A percentile compares a stretch with the other conserved stretches of the same genome.
phyloP scores from a whole-genome alignment of 2,888 invertebrate genomes.

The Allacma fusca region DNA sequence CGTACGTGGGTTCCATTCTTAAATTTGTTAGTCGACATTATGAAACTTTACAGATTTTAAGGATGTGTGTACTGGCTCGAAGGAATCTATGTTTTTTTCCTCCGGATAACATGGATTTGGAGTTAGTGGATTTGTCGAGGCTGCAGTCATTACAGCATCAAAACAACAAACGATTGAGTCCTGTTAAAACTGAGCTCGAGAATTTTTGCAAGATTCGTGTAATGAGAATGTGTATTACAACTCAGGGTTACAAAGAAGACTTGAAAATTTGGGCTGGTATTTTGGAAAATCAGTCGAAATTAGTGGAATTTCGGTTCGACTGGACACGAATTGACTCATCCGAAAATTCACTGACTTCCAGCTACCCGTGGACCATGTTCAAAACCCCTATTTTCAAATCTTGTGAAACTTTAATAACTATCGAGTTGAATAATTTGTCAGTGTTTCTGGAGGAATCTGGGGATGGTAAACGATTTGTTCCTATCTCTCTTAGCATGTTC shows the following conservation, averaged over 20 bases:
- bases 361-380: slow-evolving; percentile 35
- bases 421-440: slow-evolving; percentile 33
- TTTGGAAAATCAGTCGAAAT: slow-evolving; percentile 47
- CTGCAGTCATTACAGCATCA: neutral
- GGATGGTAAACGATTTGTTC: neutral
- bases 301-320: slow-evolving; percentile 35
- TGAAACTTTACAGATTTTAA: neutral
- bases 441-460: neutral
- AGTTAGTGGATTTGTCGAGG: neutral
- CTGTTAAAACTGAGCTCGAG: slow-evolving; percentile 48
- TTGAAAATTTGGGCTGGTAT: slow-evolving; percentile 55
- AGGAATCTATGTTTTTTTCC: slow-evolving; percentile 20
- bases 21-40: slow-evolving; percentile 33
- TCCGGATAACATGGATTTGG: neutral
- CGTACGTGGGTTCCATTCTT: slow-evolving; percentile 51
- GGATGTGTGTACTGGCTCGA: slow-evolving; percentile 14
- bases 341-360: neutral
- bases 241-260: slow-evolving; percentile 53
- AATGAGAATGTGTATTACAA: slow-evolving; percentile 51
- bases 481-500: slow-evolving; percentile 27
- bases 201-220: slow-evolving; percentile 49
- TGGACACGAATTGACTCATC: slow-evolving; percentile 25
- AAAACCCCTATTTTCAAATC: slow-evolving; percentile 38
- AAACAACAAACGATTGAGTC: slow-evolving; percentile 16
- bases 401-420: neutral